Evolutionary conservation across 2,888 invertebrate genomes (phyloP), one percentile per base, ranked within the genome.

Genomic region (Meloe dianella): DNA sequence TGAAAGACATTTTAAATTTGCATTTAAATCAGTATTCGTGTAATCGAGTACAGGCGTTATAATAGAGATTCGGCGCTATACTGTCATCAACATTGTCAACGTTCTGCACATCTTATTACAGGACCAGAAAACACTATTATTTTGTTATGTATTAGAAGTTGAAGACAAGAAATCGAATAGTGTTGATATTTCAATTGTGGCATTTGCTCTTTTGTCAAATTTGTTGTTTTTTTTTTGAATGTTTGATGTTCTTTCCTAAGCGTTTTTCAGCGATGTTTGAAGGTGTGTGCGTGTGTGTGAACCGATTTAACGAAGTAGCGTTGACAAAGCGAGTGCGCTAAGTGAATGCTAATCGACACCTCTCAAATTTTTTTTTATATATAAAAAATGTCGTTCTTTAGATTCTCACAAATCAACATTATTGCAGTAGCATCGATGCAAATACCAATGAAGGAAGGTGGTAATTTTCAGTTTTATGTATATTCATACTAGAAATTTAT

Each of bases 1-100:
- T 83, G 82, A 82, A 83, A 82, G 82, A 82, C 83, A 83, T 83
- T 82, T 81, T 80, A 81, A 82, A 82, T 82, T 82, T 81, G 82
- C 82, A 82, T 82, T 82, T 82, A 82, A 82, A 82, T 82, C 82
- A 80, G 81, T 79, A 79, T 79, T 76, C 78, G 77, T 79, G 80
- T 80, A 82, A 81, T 81, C 81, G 79, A 81, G 79, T 77, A 75
- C 78, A 74, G 77, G 75, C 78, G 79, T 75, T 69, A 67, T 69
- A 70, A 62, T n/a, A 65, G 22, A 29, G 68, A 70, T 70, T 68
- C 68, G 69, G 68, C 70, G 68, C 71, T 68, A 57, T 58, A 63
- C 57, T 20, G 10, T 47, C 24, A 22, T 61, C 61, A 22, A 14
- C 20, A 61, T 47, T 22, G 10, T 47, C 47, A 20, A 47, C 47